phyloP scores from a whole-genome alignment of 2,113 vertebrate species.

The Hydropotes inermis region DNA sequence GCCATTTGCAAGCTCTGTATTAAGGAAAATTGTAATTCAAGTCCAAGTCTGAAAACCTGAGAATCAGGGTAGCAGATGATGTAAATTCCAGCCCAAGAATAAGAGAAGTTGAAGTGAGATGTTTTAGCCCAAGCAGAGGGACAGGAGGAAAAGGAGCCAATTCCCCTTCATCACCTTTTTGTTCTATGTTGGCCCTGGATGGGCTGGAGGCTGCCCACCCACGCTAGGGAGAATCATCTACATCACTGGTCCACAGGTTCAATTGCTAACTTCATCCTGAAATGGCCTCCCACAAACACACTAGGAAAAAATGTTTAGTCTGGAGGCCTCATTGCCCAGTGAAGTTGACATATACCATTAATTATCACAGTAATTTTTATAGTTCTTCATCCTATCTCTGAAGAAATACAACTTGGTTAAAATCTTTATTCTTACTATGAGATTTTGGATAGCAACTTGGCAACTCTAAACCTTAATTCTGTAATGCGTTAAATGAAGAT shows the following conservation, averaged over 20 bases:
- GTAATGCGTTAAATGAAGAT: background rate
- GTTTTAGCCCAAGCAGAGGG: background rate
- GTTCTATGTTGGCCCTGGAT: too few species aligned
- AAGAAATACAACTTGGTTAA: background rate
- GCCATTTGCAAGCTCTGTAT: background rate
- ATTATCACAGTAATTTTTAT: background rate
- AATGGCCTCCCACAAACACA: background rate
- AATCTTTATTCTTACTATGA: background rate
- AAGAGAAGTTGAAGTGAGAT: too few species aligned
- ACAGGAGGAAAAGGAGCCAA: background rate
- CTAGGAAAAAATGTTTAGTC: background rate
- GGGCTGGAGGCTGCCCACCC: background rate
- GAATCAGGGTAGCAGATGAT: background rate
- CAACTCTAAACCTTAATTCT: background rate
- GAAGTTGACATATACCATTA: background rate
- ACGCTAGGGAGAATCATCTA: too few species aligned
- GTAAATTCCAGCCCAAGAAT: background rate
- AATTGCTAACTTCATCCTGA: background rate
- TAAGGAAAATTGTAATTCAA: background rate
- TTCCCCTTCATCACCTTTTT: background rate
- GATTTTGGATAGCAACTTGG: background rate
- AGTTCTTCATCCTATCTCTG: background rate
- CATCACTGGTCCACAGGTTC: background rate
- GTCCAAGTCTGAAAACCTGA: background rate
- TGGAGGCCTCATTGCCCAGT: background rate